Evolutionary conservation across 2,888 invertebrate genomes (phyloP).

Genomic region (Linyphia triangularis): DNA sequence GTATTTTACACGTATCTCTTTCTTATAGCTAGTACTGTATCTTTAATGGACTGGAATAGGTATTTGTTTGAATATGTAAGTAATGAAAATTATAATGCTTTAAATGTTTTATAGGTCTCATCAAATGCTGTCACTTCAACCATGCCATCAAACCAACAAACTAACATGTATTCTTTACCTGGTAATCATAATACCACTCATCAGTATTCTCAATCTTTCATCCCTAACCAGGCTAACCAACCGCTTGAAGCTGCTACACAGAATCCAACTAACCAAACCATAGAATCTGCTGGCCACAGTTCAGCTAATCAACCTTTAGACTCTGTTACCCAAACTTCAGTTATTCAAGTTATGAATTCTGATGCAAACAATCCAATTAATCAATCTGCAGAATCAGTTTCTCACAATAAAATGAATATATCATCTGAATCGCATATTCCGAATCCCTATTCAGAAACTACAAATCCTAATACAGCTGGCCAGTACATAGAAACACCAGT

Average conservation of each 20-base stretch:
- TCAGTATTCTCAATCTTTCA: neutral
- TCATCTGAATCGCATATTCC: neutral
- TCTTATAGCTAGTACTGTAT: too few relatives aligned
- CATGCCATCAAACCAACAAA: neutral
- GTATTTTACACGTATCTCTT: too few relatives aligned
- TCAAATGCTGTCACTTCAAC: neutral
- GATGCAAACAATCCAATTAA: neutral
- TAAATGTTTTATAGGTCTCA: neutral
- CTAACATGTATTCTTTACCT: neutral
- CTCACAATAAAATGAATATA: neutral
- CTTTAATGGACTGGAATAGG: too few relatives aligned
- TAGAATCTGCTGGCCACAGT: neutral
- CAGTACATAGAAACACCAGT: neutral
- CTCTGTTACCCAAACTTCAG: neutral
- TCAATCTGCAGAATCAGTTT: neutral
- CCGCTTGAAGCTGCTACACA: neutral
- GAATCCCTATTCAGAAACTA: neutral
- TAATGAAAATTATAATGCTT: neutral
- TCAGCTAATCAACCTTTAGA: neutral
- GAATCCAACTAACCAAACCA: neutral
- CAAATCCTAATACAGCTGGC: too few relatives aligned
- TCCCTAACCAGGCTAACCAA: neutral
- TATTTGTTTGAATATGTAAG: neutral
- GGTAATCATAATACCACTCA: neutral
- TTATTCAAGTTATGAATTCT: neutral